Base-by-base conservation (phyloP, 1,140 invertebrate genomes). In the Ptiloglossa arizonensis region DNA sequence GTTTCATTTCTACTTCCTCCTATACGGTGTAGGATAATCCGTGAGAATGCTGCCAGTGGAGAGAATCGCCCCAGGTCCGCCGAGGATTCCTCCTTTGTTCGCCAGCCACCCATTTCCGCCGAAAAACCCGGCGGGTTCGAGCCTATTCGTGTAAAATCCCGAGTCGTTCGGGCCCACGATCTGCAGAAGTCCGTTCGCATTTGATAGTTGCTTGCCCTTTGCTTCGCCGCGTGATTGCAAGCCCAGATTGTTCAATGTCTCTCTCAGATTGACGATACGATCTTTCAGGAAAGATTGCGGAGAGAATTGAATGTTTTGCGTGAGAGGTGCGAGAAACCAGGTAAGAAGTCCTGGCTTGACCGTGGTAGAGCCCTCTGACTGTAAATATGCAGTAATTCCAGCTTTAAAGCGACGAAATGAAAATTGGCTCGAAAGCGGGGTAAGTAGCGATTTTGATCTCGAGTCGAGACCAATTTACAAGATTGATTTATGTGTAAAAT, bases 21-120 rank as follows among this genome's bases (percentile, higher is more conserved):
- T 87, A 63, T 91, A 91, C 35, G 90, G 75, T 0, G 86, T 86
- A 24, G 90, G 89, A 79, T 91, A 91, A 82, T 91, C 90, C 2
- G 90, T 91, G 9, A 91, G 77, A 1, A 91, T 50, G 67, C 88
- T 89, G 4, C 90, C 90, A 0, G 90, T 90, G 0, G 90, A 91
- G 0, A 90, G 48, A 82, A 90, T 86, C 0, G 88, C 88, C 2
- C 90, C 90, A 17, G 90, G 90, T 9, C 88, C 89, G 8, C 90
- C 90, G 0, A 91, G 77, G 67, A 91, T 83, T 13, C 90, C 90
- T 1, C 90, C 90, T 54, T 91, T 91, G 50, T 91, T 91, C 4
- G 90, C 83, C 29, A 91, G 86, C 90, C 89, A 91, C 19, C 90
- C 90, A 44, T 91, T 91, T 8, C 90, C 90, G 17, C 83, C 85